These are phyloP conservation scores for Cyclargus thomasi DNA, from an alignment of 1,140 invertebrate genomes.

Conservation along the genomic window DNA sequence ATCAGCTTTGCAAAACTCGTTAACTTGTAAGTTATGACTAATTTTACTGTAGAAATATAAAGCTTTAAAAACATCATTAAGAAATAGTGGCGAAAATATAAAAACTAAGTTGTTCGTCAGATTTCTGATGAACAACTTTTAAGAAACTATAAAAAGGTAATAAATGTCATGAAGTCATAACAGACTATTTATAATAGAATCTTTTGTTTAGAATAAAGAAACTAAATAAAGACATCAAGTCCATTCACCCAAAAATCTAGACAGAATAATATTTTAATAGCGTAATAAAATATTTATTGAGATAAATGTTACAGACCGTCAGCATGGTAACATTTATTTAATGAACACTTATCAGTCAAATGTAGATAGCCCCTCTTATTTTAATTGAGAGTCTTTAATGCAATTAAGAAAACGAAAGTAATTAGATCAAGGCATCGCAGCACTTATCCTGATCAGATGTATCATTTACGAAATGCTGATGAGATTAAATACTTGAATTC, in stretches of 20 bases:
- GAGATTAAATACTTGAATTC: not conserved
- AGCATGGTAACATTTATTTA: constrained; percentile 48
- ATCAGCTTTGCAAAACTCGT: too few species aligned
- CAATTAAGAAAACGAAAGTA: constrained; percentile 53
- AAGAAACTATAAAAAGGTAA: not conserved
- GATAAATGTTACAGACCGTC: constrained; percentile 11
- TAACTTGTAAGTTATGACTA: constrained; percentile 66
- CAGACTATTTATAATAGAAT: not conserved
- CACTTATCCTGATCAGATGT: constrained; percentile 9
- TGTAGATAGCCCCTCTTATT: constrained; percentile 52
- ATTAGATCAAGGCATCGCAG: constrained; percentile 34
- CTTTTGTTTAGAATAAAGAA: constrained; percentile 15
- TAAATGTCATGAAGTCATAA: not conserved
- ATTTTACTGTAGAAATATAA: constrained; percentile 18
- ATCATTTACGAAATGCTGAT: not conserved
- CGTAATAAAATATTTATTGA: constrained; percentile 2
- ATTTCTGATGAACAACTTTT: not conserved
- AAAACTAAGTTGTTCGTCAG: not conserved
- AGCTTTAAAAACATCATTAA: too few species aligned
- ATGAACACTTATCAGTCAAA: constrained; percentile 45
- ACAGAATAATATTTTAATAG: not conserved
- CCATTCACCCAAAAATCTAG: not conserved
- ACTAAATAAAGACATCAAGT: not conserved
- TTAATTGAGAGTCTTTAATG: constrained; percentile 47
- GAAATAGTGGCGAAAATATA: too few species aligned